A percentile compares a stretch with the other conserved stretches of the same genome.
phyloP scores from a whole-genome alignment of 2,113 vertebrate genomes.

The Arothron firmamentum region DNA sequence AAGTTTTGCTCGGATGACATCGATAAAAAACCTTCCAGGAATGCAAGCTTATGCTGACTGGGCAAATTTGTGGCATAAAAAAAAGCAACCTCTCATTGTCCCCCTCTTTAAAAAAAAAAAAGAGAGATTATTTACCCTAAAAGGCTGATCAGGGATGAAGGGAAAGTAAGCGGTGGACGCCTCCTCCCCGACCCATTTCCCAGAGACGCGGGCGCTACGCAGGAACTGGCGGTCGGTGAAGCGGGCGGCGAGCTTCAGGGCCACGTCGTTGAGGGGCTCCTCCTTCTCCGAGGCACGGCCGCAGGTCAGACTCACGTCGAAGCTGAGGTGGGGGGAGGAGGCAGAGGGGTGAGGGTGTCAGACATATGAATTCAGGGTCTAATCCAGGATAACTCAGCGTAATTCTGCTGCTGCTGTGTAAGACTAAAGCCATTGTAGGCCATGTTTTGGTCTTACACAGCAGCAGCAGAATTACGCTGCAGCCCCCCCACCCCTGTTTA shows the following conservation, averaged over 20 bases:
- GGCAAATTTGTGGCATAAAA: no score
- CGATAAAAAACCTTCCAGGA: no score
- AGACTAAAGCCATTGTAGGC: background rate
- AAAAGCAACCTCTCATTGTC: no score
- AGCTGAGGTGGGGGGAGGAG: slow-evolving; percentile 69
- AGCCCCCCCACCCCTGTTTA: slow-evolving; percentile 4
- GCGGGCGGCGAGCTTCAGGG: slow-evolving; percentile 91
- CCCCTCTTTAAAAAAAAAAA: background rate
- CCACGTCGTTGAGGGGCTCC: slow-evolving; percentile 82
- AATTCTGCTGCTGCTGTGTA: slow-evolving; percentile 46
- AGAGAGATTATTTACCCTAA: slow-evolving; percentile 80
- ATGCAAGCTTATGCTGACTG: no score
- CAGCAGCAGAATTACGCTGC: no score
- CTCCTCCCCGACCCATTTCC: slow-evolving; percentile 90
- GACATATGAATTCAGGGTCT: slow-evolving; percentile 11
- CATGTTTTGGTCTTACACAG: no score
- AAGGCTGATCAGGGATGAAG: slow-evolving; percentile 97
- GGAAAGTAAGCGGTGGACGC: slow-evolving; percentile 90
- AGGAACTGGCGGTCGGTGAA: slow-evolving; percentile 90
- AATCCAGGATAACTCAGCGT: slow-evolving; percentile 51
- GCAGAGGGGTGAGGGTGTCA: slow-evolving; percentile 1
- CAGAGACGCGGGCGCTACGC: slow-evolving; percentile 85
- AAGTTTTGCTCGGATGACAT: no score
- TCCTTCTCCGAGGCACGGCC: slow-evolving; percentile 79
- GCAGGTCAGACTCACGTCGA: slow-evolving; percentile 91